These are phyloP conservation scores for Sinocyclocheilus grahami DNA, from an alignment of 2,113 vertebrate species.

Conservation along the genomic window DNA sequence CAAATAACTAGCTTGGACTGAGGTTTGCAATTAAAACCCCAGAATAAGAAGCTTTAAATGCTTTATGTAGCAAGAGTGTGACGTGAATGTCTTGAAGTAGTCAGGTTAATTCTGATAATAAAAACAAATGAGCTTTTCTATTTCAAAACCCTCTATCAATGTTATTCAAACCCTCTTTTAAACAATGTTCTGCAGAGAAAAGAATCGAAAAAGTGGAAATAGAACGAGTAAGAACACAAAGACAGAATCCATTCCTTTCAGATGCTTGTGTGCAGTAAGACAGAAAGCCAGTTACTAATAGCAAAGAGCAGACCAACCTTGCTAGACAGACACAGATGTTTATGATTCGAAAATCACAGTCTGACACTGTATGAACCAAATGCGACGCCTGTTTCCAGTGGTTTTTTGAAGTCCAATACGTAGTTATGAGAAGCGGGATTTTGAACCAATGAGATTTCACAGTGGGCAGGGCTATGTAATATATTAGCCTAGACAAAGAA, in stretches of 20 bases:
- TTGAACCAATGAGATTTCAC: not conserved
- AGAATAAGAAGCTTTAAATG: slow-evolving; percentile 23
- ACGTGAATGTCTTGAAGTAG: not conserved
- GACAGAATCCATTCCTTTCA: not conserved
- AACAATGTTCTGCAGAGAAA: not conserved
- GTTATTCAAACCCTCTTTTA: not conserved
- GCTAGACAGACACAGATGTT: not conserved
- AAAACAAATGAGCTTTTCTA: not conserved
- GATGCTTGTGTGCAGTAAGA: not conserved
- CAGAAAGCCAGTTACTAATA: not conserved
- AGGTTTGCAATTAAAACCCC: slow-evolving; percentile 28
- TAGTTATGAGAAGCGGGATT: not conserved
- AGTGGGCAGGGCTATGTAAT: not conserved
- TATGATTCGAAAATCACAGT: not conserved
- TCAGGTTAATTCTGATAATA: not conserved
- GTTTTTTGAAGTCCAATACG: not conserved
- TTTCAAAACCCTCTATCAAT: not conserved
- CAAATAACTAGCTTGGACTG: slow-evolving; percentile 27
- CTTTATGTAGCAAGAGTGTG: slow-evolving; percentile 14
- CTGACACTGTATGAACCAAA: not conserved
- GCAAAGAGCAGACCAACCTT: not conserved
- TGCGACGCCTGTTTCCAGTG: not conserved
- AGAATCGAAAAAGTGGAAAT: not conserved
- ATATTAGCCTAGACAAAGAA: not conserved
- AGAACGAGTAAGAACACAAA: not conserved